A percentile compares a stretch with the other conserved stretches of the same genome.
Conservation (phyloP, 2,888 invertebrate genomes). For the Epicampocera succincta region DNA sequence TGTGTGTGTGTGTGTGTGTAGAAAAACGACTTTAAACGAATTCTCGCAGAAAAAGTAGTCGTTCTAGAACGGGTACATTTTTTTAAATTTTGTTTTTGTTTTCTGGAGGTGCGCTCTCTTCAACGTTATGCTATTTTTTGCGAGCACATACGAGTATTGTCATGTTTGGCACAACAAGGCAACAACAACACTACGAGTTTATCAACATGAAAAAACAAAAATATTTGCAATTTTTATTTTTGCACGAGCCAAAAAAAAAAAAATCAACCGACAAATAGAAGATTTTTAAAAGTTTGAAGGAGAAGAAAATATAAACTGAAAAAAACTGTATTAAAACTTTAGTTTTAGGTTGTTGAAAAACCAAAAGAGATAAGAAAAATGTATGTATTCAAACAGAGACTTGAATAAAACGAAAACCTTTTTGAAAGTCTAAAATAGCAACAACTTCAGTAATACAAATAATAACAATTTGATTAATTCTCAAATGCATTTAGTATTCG, state of each 20-base stretch:
- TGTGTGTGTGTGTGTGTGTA: background rate
- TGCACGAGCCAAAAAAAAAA: background rate
- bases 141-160: slow-evolving; percentile 5
- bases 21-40: slow-evolving; percentile 7
- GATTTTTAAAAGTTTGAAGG: too few relatives aligned
- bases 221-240: slow-evolving; percentile 45
- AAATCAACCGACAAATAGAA: background rate
- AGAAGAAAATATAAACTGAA: too few relatives aligned
- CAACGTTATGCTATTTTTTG: background rate
- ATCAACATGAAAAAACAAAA: slow-evolving; percentile 24
- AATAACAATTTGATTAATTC: slow-evolving; percentile 5
- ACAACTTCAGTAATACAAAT: slow-evolving; percentile 1
- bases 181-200: slow-evolving; percentile 11
- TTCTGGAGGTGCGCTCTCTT: background rate
- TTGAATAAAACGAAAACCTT: background rate
- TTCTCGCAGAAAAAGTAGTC: slow-evolving; percentile 33
- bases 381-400: too few relatives aligned
- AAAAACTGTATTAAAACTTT: too few relatives aligned
- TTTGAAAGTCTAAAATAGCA: background rate
- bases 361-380: too few relatives aligned
- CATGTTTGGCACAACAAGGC: slow-evolving; percentile 30
- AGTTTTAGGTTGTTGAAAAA: too few relatives aligned
- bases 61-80: slow-evolving; percentile 47
- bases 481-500: background rate
- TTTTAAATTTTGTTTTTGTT: background rate